Evolutionary conservation across 2,113 vertebrate genomes (phyloP), one percentile per base, ranked within the genome.

Genomic region (Tor tambroides): DNA sequence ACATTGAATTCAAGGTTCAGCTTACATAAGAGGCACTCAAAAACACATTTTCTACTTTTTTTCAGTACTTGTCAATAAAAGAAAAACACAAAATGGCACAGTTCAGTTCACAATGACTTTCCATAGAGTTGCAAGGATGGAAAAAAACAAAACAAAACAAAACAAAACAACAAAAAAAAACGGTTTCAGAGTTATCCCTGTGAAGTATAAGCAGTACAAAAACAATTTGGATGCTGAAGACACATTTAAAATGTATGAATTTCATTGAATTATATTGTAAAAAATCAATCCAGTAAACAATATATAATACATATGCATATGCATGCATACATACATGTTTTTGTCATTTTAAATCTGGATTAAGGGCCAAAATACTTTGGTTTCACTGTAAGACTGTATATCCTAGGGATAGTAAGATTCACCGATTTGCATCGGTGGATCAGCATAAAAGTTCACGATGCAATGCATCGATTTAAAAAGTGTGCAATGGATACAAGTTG

Each of bases 21-120:
- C 76, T 78, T 59, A 32, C 30, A 32, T 79, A 79, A 79, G 77
- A 51, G 76, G 9, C 15, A 54, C 46, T 51, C 49, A 19, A 49
- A 32, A 32, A 3, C 15, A 54, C 51, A 19, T 54, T 11, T 61
- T n/a, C 21, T 63, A 23, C 17, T 26, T 26, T 63, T 26, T 35
- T 21, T 10, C 3, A 32, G 26, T 6, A 26, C 6, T 14, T 41
- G 11, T 80, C 35, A 74, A 41, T 26, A 61, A 59, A 80, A 61
- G 46, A 30, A 21, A 0, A 54, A 11, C 14, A 10, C 28, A 35
- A 19, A 59, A 38, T 79, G 51, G 9, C 30, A 41, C 35, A 38
- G 4, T 56, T 32, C 30, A 12, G 51, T 79, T 79, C 49, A 79
- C 49, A 79, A 56, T 35, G 17, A 46, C 9, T 14, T 79, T 35